Conservation (phyloP, 2,113 vertebrate species). For the Ammodytes dubius region DNA sequence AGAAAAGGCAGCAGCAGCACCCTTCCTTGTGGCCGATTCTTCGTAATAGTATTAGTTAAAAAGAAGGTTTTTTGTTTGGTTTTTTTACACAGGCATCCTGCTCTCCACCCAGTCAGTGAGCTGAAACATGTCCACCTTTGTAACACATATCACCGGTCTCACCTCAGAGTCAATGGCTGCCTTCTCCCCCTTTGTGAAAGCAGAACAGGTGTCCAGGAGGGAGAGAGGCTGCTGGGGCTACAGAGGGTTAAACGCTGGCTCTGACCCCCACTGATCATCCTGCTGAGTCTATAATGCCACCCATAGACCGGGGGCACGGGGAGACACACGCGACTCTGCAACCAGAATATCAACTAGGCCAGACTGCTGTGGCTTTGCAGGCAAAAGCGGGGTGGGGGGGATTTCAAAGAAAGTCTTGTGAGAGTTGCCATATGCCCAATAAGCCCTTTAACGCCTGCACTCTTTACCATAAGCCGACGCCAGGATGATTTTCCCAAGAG, state of each 20-base stretch:
- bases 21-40: background rate
- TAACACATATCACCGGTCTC: constrained; percentile 15
- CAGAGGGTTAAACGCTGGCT: constrained; percentile 73
- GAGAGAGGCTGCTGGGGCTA: constrained; percentile 55
- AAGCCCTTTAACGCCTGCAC: constrained; percentile 65
- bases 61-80: background rate
- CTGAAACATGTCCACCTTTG: constrained; percentile 14
- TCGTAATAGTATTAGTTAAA: constrained; percentile 13
- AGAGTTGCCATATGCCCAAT: constrained; percentile 68
- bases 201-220: constrained; percentile 69
- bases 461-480: constrained; percentile 61
- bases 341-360: constrained; percentile 71
- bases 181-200: constrained; percentile 21
- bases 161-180: constrained; percentile 39
- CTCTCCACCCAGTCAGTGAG: background rate
- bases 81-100: background rate
- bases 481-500: constrained; percentile 47
- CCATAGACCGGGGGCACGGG: constrained; percentile 63
- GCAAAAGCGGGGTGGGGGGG: constrained; percentile 24
- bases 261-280: constrained; percentile 74
- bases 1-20: background rate
- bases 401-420: constrained; percentile 71
- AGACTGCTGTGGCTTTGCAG: constrained; percentile 46
- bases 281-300: constrained; percentile 75
- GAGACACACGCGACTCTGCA: constrained; percentile 53